Conservation (phyloP, 1,140 invertebrate species). For the Bicyclus anynana region DNA sequence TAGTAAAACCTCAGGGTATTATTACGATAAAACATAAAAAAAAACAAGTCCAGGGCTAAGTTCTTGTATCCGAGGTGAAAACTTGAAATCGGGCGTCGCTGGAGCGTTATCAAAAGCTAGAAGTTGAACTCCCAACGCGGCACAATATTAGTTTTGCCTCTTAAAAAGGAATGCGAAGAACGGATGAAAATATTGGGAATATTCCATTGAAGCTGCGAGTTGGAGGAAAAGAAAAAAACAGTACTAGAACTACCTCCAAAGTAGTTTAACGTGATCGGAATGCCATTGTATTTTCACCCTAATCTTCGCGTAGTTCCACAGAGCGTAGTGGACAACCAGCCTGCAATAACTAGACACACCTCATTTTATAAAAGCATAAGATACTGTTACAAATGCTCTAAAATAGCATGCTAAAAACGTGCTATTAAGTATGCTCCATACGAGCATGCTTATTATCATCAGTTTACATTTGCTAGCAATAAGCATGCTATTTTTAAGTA, state of each 20-base stretch:
- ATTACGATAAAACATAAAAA: neutral
- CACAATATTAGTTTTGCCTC: slow-evolving; percentile 8
- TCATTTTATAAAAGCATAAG: too few species aligned
- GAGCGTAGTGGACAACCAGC: slow-evolving; percentile 1
- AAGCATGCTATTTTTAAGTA: too few species aligned
- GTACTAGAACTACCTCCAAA: slow-evolving; percentile 21
- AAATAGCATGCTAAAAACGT: too few species aligned
- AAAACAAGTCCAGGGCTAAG: slow-evolving; percentile 1
- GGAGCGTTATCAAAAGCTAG: slow-evolving; percentile 16
- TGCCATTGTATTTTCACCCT: slow-evolving; percentile 12
- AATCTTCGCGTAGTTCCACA: neutral
- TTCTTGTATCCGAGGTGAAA: slow-evolving; percentile 13
- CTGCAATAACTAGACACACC: too few species aligned
- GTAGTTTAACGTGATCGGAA: slow-evolving; percentile 34
- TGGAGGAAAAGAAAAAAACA: slow-evolving; percentile 41
- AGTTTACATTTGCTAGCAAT: too few species aligned
- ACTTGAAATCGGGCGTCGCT: slow-evolving; percentile 12
- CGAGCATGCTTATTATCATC: too few species aligned
- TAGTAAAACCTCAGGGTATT: neutral
- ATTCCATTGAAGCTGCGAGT: slow-evolving; percentile 14
- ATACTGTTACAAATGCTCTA: too few species aligned
- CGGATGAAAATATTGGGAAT: slow-evolving; percentile 13
- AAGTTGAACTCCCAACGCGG: slow-evolving; percentile 8
- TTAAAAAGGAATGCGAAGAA: slow-evolving; percentile 3
- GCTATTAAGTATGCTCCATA: too few species aligned